Percentiles rank a stretch among this genome's conserved stretches.
Conservation (phyloP, 2,888 invertebrate species). For the Teinopalpus imperialis region DNA sequence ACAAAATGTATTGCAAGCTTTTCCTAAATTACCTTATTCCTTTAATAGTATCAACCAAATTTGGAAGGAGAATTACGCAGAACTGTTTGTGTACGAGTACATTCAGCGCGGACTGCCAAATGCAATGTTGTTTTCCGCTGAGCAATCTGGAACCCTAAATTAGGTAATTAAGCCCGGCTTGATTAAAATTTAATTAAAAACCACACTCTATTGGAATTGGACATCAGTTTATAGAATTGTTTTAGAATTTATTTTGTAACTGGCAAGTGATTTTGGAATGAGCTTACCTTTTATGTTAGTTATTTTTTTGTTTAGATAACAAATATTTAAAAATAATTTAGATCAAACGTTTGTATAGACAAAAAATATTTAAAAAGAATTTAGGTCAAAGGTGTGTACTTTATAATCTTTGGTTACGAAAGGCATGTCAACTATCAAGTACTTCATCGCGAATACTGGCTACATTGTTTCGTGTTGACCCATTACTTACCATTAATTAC, state of each 20-base stretch:
- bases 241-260: too few species aligned
- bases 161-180: constrained; percentile 37
- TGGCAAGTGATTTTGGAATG: too few species aligned
- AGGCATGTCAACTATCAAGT: too few species aligned
- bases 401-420: background rate
- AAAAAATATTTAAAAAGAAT: background rate
- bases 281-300: too few species aligned
- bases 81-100: constrained; percentile 41
- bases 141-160: constrained; percentile 37
- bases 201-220: constrained; percentile 1
- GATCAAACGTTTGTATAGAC: too few species aligned
- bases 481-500: too few species aligned
- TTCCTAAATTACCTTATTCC: constrained; percentile 23
- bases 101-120: constrained; percentile 35
- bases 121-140: constrained; percentile 35
- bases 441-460: too few species aligned
- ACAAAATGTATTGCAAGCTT: constrained; percentile 14
- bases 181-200: constrained; percentile 35
- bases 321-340: too few species aligned
- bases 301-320: too few species aligned
- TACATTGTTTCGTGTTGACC: too few species aligned
- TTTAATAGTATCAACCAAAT: constrained; percentile 35
- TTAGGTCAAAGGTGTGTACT: background rate
- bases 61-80: constrained; percentile 29
- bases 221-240: background rate